Base-by-base conservation (phyloP, 2,113 vertebrate species). In the Lophotis ruficrista region DNA sequence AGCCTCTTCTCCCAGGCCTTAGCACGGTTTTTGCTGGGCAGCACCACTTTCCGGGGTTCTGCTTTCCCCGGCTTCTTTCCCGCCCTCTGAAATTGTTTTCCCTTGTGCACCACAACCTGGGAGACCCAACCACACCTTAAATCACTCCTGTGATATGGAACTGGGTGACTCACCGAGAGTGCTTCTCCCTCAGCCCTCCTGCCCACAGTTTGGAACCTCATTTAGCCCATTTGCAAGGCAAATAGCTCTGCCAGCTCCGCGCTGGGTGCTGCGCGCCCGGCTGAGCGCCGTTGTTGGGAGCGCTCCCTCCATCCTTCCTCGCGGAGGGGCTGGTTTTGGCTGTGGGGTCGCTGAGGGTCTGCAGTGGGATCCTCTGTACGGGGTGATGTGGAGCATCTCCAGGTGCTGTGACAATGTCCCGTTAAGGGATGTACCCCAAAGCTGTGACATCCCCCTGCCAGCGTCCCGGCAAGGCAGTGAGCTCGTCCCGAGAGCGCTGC, bases 221-320 rank as follows among this genome's bases (percentile, higher is more conserved):
- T 53, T 83, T 5, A 50, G 33, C 72, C 94, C 57, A 88, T 96
- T 97, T 96, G 94, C 94, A 96, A 96, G 83, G 90, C 77, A 97
- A 96, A 96, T 30, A 37, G 68, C 85, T 12, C 83, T 41, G 87
- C 76, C 70, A 45, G 62, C 64, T 93, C 54, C 41, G 5, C 1
- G 12, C 50, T 1, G 6, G 73, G 53, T 23, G 38, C 82, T 84
- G 81, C 5, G 41, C 22, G 47, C 61, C 31, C 3, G 6, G 35
- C 50, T 62, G 65, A 89, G 83, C 90, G 41, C 70, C 77, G 41
- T n/a, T 33, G 56, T 27, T 1, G 4, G 92, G 62, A 65, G 22
- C 10, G 0, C 12, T 58, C 57, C 83, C n/a, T 72, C 41, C 68
- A 24, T 92, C 88, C 38, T 75, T 77, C 88, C 82, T 83, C 4